Base-by-base conservation (phyloP, 2,888 invertebrate species). In the Ashinkailepas kermadecensis region DNA sequence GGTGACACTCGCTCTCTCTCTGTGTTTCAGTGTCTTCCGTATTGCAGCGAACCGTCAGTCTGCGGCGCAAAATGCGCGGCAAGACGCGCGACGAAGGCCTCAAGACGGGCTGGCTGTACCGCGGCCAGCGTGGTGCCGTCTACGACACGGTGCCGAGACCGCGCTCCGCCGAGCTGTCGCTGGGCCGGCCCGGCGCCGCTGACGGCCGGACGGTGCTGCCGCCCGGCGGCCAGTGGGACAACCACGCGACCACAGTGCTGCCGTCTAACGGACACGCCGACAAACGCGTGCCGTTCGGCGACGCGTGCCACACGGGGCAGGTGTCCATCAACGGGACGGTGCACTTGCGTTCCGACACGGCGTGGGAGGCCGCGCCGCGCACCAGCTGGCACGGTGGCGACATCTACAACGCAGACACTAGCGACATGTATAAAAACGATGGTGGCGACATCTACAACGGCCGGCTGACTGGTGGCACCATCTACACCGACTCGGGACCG, bases 81-180 rank as follows among this genome's bases (percentile, higher is more conserved):
- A 78, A 78, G 58, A 7, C 78, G 12, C 21, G 58, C 12, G 78
- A 78, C 78, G 78, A 78, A 23, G 78, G 78, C 57, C 56, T 78
- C 21, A 78, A 78, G 58, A 78, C 78, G 13, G 78, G 78, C 78
- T 78, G 78, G 78, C 23, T 78, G 58, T 78, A 78, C 78, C 78
- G 78, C 58, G 57, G 58, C 4, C 78, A 78, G 74, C 74, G 74
- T 2, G 74, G 74, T 7, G 39, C 74, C 54, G 2, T 74, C 18
- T 74, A 74, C 54, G 74, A 74, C 18, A 74, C 74, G 18, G 74
- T 74, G 39, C 74, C 74, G 8, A 15, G 74, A 9, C 74, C 74
- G 18, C 25, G 74, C 74, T 74, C 74, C 15, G 74, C 54, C 54
- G 74, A 74, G 21, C 74, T 39, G 54, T 9, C 39, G 18, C 74